phyloP scores from a whole-genome alignment of 2,888 invertebrate species.

The Theristus sp. region DNA sequence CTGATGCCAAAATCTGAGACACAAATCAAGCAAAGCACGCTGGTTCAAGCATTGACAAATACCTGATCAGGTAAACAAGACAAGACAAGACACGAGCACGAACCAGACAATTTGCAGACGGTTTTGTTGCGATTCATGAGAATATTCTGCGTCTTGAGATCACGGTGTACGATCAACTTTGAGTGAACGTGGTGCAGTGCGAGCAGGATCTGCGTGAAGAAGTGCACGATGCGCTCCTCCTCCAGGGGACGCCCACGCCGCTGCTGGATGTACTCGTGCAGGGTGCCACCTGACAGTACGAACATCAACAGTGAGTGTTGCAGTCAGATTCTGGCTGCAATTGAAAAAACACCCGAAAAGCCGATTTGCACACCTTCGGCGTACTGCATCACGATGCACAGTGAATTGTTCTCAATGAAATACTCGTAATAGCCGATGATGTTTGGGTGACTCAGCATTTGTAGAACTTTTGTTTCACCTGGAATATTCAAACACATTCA shows the following conservation, averaged over 20 bases:
- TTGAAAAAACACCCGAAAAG: neutral
- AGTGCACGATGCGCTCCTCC: constrained; percentile 39
- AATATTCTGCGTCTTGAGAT: constrained; percentile 65
- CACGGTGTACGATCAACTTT: constrained; percentile 57
- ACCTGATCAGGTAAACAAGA: too few relatives aligned
- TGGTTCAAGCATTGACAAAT: too few relatives aligned
- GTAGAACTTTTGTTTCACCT: constrained; percentile 43
- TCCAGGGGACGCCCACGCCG: constrained; percentile 40
- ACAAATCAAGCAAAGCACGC: neutral
- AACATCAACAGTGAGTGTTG: neutral
- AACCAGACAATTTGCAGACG: constrained; percentile 50
- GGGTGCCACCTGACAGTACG: constrained; percentile 42
- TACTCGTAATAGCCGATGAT: constrained; percentile 53
- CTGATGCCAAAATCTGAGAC: constrained; percentile 57
- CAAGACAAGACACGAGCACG: neutral
- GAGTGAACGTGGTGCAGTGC: constrained; percentile 61
- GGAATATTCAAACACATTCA: constrained; percentile 6
- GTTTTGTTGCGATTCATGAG: constrained; percentile 49
- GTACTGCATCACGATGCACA: constrained; percentile 66
- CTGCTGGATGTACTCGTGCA: constrained; percentile 48
- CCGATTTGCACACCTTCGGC: constrained; percentile 45
- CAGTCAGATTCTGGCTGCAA: neutral
- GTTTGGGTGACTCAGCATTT: constrained; percentile 52
- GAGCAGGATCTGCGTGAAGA: constrained; percentile 41
- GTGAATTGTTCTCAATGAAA: constrained; percentile 42